phyloP scores from a whole-genome alignment of 2,113 vertebrate genomes.

The Gracilinanus agilis region DNA sequence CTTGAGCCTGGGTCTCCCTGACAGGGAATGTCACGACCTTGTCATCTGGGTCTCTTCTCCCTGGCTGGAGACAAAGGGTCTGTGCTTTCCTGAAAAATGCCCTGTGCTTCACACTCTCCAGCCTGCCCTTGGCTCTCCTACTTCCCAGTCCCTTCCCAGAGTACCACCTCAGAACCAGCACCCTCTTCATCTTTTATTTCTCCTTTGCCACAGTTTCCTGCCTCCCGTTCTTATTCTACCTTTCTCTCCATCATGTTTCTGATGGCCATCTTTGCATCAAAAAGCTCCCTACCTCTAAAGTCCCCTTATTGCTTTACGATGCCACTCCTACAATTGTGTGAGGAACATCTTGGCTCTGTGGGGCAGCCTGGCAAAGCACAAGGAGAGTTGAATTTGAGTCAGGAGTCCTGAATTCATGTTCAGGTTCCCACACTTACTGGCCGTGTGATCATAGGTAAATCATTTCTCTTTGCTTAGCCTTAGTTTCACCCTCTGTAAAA shows the following conservation, averaged over 20 bases:
- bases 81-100: background rate
- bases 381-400: background rate
- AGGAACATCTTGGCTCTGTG: background rate
- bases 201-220: background rate
- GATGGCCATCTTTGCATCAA: background rate
- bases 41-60: background rate
- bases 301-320: background rate
- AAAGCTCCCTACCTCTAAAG: background rate
- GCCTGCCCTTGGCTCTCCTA: background rate
- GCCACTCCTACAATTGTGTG: background rate
- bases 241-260: background rate
- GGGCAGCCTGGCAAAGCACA: background rate
- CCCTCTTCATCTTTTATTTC: background rate
- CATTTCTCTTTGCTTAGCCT: background rate
- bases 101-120: background rate
- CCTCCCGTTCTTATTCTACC: too few relatives aligned
- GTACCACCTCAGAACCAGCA: background rate
- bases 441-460: background rate
- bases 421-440: background rate
- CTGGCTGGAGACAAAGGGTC: background rate
- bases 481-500: background rate
- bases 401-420: background rate
- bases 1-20: background rate
- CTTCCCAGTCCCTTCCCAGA: background rate
- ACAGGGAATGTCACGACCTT: background rate